Evolutionary conservation across 2,113 vertebrate species (phyloP).

Genomic region (Xenus cinereus): DNA sequence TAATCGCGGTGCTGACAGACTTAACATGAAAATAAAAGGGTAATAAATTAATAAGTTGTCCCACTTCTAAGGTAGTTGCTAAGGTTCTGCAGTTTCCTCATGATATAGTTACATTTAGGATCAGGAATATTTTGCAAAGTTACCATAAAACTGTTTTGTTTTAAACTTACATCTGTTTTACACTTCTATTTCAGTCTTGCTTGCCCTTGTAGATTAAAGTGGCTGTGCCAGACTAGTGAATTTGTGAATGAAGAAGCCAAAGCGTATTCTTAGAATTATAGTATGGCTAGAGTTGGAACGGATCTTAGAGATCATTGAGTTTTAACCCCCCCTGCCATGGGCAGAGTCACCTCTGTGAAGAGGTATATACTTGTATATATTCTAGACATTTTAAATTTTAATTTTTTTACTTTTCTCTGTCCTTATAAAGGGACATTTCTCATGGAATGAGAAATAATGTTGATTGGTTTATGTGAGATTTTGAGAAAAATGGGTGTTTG

Average conservation of each 20-base stretch:
- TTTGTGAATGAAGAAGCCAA: background rate
- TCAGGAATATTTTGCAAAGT: background rate
- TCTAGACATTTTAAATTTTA: background rate
- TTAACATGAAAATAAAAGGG: background rate
- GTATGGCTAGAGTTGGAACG: too few relatives aligned
- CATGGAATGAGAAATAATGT: background rate
- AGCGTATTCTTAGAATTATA: background rate
- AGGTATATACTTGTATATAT: background rate
- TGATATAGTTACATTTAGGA: background rate
- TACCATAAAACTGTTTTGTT: background rate
- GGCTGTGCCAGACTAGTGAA: background rate
- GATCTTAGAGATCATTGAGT: too few relatives aligned
- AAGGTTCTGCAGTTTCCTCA: background rate
- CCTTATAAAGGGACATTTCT: background rate
- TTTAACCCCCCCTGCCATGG: too few relatives aligned
- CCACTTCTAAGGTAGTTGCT: background rate
- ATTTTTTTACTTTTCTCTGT: background rate
- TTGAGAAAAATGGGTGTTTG: background rate
- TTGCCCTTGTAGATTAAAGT: background rate
- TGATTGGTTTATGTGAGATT: background rate
- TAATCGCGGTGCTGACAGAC: background rate
- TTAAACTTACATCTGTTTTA: background rate
- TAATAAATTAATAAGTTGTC: background rate
- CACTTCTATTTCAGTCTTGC: background rate
- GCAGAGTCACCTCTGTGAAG: too few relatives aligned